Evolutionary conservation across 2,797 vertebrate species (phyloP), one percentile per base, ranked within the genome.

Genomic region (Oryzias dopingdopingensis): DNA sequence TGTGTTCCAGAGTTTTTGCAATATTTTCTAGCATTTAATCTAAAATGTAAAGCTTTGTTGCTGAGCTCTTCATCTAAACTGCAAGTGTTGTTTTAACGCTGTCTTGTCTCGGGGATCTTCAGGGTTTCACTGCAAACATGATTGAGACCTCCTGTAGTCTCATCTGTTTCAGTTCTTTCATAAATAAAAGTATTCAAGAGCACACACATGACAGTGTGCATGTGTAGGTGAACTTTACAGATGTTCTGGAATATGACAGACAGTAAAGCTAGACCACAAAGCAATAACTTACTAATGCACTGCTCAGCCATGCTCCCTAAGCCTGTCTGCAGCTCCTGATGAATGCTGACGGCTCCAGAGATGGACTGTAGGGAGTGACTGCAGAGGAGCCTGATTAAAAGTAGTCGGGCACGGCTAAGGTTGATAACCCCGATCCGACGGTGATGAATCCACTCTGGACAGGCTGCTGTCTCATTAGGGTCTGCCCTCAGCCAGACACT

Each of bases 341-440:
- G 93, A 92, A 95, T 94, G 90, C 85, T 61, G 88, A 82, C 79
- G 53, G 80, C 80, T 75, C 60, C 90, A 88, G 88, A 89, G 89
- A 90, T 92, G 88, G 92, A 91, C 90, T 80, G 86, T 94, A 94
- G 93, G 93, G 93, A 94, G 93, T 92, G 92, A 87, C 90, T 88
- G 63, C 76, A 87, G 86, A 85, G 91, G 86, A 93, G 93, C 90
- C 92, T 94, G 92, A 91, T 93, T 94, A 94, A 93, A 94, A 89
- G 88, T 91, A 85, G 92, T 93, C 94, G 93, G 94, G 93, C 92
- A 90, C 87, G 87, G 91, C 78, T 66, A 83, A 79, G 71, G 84
- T 83, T 84, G 95, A 96, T 95, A 93, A 96, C 93, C 92, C 85
- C 77, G 84, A 91, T 88, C 90, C 89, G 84, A 82, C 74, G 86